Evolutionary conservation across 2,888 invertebrate genomes (phyloP).

Genomic region (Hirtodrosophila confusa): DNA sequence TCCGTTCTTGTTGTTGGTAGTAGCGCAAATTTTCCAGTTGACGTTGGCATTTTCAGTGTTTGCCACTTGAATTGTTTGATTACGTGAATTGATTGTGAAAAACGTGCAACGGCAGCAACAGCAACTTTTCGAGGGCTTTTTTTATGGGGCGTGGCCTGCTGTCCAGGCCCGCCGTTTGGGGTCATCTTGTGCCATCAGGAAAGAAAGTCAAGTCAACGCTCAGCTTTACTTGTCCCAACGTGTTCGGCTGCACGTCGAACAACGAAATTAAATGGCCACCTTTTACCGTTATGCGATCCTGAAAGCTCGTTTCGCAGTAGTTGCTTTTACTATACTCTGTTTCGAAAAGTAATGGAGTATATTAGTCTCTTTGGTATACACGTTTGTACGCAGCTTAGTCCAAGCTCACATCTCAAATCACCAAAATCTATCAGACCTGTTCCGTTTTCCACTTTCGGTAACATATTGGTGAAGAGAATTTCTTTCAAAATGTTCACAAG

Average conservation of each 20-base stretch:
- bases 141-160: conserved; percentile 11
- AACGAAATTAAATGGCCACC: conserved; percentile 70
- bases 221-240: conserved; percentile 37
- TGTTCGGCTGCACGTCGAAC: conserved; percentile 59
- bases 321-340: conserved; percentile 4
- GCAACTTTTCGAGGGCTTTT: conserved; percentile 34
- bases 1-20: conserved; percentile 47
- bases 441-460: too few species aligned
- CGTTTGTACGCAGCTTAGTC: too few species aligned
- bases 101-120: conserved; percentile 75
- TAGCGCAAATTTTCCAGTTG: conserved; percentile 81
- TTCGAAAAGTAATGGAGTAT: not conserved
- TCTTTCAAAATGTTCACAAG: too few species aligned
- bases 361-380: not conserved
- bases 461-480: too few species aligned
- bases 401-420: too few species aligned
- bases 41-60: conserved; percentile 83
- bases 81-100: conserved; percentile 82
- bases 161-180: conserved; percentile 6
- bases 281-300: conserved; percentile 47
- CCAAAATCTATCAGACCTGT: too few species aligned
- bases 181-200: conserved; percentile 50
- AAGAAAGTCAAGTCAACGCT: conserved; percentile 40
- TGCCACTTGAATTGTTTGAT: conserved; percentile 84
- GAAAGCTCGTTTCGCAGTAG: conserved; percentile 23